Percentiles rank a stretch among this genome's conserved stretches.
These are phyloP conservation scores for Riparia riparia DNA, from an alignment of 2,113 vertebrate genomes.

Conservation along the genomic window DNA sequence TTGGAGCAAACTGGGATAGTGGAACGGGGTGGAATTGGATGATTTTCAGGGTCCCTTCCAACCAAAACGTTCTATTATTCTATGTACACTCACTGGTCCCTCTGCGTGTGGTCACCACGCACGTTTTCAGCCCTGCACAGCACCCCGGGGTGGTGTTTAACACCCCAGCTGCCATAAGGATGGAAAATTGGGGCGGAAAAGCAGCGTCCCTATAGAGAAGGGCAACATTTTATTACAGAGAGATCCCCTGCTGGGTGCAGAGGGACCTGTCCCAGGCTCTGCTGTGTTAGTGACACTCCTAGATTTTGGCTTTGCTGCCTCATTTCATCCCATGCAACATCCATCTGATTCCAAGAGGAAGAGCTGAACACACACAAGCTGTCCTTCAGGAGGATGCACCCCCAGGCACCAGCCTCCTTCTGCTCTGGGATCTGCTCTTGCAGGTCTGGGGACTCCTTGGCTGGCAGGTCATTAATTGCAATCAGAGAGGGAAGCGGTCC, in stretches of 20 bases:
- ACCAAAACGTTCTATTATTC: neutral
- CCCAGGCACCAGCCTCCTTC: neutral
- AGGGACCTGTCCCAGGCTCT: neutral
- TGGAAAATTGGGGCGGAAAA: neutral
- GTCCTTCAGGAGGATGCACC: neutral
- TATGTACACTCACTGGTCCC: neutral
- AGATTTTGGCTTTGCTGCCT: neutral
- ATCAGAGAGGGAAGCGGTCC: neutral
- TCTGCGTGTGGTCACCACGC: fast-evolving
- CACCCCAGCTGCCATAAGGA: neutral
- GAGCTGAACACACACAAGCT: neutral
- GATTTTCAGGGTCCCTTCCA: neutral
- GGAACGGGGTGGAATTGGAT: neutral
- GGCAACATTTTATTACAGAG: fast-evolving
- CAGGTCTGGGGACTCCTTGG: neutral
- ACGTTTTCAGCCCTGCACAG: neutral
- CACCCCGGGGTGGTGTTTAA: neutral
- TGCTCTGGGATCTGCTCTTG: neutral
- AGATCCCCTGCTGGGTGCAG: neutral
- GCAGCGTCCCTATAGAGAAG: fast-evolving
- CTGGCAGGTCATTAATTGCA: neutral
- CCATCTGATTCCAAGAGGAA: neutral
- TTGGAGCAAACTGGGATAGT: fast-evolving
- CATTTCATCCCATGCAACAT: neutral
- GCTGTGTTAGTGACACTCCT: neutral